phyloP scores from a whole-genome alignment of 2,797 vertebrate species.

The Enteromius thamalakanensis region DNA sequence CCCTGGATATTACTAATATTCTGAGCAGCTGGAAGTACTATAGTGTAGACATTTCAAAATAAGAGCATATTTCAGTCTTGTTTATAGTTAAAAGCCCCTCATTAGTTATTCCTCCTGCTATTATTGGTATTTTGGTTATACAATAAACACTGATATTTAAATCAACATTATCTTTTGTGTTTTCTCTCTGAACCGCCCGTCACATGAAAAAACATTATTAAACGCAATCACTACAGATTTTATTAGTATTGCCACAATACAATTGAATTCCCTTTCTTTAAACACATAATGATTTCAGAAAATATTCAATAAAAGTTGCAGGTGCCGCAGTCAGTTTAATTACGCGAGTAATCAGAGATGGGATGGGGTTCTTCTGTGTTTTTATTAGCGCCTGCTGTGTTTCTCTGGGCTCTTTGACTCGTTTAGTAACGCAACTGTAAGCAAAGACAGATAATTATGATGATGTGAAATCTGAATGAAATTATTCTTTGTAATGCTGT shows the following conservation, averaged over 20 bases:
- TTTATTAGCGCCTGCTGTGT: slow-evolving; percentile 8
- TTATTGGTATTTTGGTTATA: background rate
- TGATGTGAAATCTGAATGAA: slow-evolving; percentile 37
- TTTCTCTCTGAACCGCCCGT: no score
- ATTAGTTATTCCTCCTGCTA: background rate
- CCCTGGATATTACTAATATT: no score
- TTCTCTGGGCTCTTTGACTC: background rate
- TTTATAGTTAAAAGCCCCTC: background rate
- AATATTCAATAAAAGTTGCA: background rate
- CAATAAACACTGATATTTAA: background rate
- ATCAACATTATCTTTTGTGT: background rate
- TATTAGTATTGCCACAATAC: background rate
- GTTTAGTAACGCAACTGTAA: background rate
- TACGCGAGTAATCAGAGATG: background rate
- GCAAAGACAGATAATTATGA: slow-evolving; percentile 35
- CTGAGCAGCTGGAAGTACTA: no score
- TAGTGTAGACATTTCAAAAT: no score
- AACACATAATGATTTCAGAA: background rate
- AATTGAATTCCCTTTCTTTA: background rate
- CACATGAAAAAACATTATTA: background rate
- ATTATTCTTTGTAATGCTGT: slow-evolving; percentile 42
- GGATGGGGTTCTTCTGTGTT: background rate
- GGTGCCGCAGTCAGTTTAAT: background rate
- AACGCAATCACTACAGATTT: background rate
- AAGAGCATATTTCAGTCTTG: background rate